These are phyloP conservation scores for Onychorhynchus coronatus DNA, from an alignment of 2,113 vertebrate genomes.

Conservation along the genomic window DNA sequence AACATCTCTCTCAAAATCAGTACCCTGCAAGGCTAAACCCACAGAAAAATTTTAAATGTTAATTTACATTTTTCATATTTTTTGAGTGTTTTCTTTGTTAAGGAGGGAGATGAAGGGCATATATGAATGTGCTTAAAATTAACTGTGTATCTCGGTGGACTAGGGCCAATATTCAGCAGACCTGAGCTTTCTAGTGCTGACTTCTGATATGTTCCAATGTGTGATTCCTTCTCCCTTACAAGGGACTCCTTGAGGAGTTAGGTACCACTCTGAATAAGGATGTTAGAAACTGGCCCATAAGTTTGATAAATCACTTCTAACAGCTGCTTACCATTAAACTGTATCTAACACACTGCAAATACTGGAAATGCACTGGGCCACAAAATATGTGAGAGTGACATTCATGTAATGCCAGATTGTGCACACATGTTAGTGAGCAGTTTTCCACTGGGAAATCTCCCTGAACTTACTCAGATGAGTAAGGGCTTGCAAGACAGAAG, in stretches of 20 bases:
- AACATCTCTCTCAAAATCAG: background rate
- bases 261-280: background rate
- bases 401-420: slow-evolving; percentile 59
- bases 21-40: background rate
- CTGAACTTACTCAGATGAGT: slow-evolving; percentile 46
- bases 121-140: background rate
- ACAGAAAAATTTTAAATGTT: background rate
- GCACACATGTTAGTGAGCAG: slow-evolving; percentile 37
- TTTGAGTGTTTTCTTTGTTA: background rate
- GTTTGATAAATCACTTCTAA: slow-evolving; percentile 44
- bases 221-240: background rate
- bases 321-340: slow-evolving; percentile 56
- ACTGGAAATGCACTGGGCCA: slow-evolving; percentile 35
- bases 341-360: slow-evolving; percentile 53
- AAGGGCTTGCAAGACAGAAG: slow-evolving; percentile 52
- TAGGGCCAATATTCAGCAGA: background rate
- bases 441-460: slow-evolving; percentile 47
- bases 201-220: background rate
- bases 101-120: background rate
- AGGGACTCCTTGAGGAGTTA: background rate
- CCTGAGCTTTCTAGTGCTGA: background rate
- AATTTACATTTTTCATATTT: background rate
- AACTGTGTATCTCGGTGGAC: background rate
- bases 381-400: slow-evolving; percentile 52
- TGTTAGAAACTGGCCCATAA: background rate